These are phyloP conservation scores for Frieseomelitta varia DNA, from an alignment of 1,140 invertebrate genomes.

Conservation along the genomic window DNA sequence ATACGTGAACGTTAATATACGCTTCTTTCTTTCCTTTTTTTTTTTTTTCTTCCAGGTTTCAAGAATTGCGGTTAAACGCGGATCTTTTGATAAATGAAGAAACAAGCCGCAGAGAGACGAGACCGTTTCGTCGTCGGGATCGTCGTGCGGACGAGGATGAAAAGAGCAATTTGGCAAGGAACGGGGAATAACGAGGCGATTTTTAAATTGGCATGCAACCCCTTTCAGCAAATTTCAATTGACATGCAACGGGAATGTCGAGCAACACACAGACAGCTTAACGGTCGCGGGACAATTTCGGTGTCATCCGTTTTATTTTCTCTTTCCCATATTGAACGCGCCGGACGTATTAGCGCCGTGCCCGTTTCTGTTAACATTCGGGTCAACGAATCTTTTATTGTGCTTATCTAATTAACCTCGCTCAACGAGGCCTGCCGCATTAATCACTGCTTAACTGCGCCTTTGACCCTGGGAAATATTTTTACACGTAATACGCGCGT, in stretches of 20 bases:
- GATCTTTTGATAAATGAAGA: neutral
- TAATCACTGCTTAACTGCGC: neutral
- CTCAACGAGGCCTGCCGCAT: neutral
- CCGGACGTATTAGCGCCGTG: conserved; percentile 46
- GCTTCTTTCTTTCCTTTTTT: no score
- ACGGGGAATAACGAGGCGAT: neutral
- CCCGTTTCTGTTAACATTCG: conserved; percentile 55
- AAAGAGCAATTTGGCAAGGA: neutral
- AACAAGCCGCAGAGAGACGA: neutral
- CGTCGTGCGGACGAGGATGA: neutral
- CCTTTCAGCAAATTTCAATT: conserved; percentile 64
- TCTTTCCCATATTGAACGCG: conserved; percentile 56
- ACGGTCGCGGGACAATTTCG: conserved; percentile 63
- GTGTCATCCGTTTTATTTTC: conserved; percentile 57
- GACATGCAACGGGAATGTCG: conserved; percentile 56
- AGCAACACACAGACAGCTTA: conserved; percentile 46
- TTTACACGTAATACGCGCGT: neutral
- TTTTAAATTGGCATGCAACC: conserved; percentile 21
- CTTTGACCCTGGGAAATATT: neutral
- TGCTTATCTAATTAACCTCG: conserved; percentile 40
- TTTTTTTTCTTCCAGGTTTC: neutral
- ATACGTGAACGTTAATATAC: neutral
- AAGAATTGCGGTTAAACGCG: neutral
- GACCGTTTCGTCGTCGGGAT: neutral
- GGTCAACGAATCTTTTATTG: conserved; percentile 64